Conservation (phyloP, 2,888 invertebrate species). For the Perdita meconis region DNA sequence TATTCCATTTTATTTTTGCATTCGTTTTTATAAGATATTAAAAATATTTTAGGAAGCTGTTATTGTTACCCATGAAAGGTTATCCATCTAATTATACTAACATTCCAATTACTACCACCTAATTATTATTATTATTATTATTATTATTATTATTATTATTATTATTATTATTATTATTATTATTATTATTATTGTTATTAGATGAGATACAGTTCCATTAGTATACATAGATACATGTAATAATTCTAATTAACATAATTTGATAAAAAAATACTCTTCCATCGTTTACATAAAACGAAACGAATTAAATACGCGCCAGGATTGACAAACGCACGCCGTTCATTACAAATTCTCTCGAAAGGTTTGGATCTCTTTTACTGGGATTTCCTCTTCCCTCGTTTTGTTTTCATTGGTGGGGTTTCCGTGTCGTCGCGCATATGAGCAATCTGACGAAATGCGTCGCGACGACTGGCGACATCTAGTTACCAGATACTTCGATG, state of each 20-base stretch:
- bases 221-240: neutral
- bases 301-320: neutral
- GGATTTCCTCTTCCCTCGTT: neutral
- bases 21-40: too few species aligned
- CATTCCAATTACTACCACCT: too few species aligned
- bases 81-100: too few species aligned
- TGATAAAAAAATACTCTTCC: neutral
- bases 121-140: too few species aligned
- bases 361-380: neutral
- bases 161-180: too few species aligned
- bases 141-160: too few species aligned
- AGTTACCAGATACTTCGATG: conserved; percentile 44
- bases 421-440: conserved; percentile 32
- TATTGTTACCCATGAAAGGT: too few species aligned
- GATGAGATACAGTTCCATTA: too few species aligned
- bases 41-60: too few species aligned
- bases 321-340: neutral
- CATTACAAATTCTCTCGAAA: conserved; percentile 18
- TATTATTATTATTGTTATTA: too few species aligned
- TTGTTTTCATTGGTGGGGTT: conserved; percentile 11
- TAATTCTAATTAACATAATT: neutral
- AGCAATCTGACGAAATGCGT: conserved; percentile 41
- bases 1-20: too few species aligned
- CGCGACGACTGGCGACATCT: conserved; percentile 42
- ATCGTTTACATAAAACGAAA: neutral